A percentile compares a stretch with the other conserved stretches of the same genome.
Evolutionary conservation across 2,797 vertebrate genomes (phyloP).

Genomic region (Sebastes hopkinsi): DNA sequence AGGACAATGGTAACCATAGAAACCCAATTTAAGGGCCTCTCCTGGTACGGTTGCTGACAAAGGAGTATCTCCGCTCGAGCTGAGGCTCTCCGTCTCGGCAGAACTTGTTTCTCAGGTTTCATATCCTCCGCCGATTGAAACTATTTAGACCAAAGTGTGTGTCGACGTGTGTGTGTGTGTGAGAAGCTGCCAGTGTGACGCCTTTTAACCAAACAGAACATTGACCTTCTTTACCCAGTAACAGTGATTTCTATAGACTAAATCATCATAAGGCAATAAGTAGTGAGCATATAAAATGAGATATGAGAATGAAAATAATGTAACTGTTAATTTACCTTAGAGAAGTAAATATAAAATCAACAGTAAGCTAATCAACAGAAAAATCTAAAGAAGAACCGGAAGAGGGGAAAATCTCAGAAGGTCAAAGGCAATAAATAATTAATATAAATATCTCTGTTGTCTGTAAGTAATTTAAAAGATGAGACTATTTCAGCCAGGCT

Average conservation of each 20-base stretch:
- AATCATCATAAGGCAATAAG: background rate
- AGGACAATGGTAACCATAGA: constrained; percentile 76
- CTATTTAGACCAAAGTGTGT: constrained; percentile 42
- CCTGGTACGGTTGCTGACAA: constrained; percentile 64
- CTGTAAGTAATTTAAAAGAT: background rate
- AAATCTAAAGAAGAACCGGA: background rate
- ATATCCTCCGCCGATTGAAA: constrained; percentile 32
- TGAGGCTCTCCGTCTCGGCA: constrained; percentile 24
- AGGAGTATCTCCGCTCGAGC: constrained; percentile 44
- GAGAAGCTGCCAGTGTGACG: background rate
- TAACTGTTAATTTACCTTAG: background rate
- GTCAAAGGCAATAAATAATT: too few relatives aligned
- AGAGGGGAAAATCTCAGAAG: background rate
- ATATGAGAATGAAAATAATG: background rate
- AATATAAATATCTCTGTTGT: background rate
- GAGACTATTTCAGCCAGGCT: background rate
- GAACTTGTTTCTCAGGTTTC: constrained; percentile 80
- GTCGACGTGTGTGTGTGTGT: background rate
- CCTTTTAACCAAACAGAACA: background rate
- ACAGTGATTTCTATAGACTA: background rate
- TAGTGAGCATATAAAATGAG: background rate
- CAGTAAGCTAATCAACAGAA: background rate
- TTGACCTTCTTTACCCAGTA: background rate
- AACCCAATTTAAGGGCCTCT: constrained; percentile 56
- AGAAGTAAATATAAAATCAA: background rate